These are phyloP conservation scores for Listrodromus nycthemerus DNA, from an alignment of 2,888 invertebrate species.

Conservation along the genomic window DNA sequence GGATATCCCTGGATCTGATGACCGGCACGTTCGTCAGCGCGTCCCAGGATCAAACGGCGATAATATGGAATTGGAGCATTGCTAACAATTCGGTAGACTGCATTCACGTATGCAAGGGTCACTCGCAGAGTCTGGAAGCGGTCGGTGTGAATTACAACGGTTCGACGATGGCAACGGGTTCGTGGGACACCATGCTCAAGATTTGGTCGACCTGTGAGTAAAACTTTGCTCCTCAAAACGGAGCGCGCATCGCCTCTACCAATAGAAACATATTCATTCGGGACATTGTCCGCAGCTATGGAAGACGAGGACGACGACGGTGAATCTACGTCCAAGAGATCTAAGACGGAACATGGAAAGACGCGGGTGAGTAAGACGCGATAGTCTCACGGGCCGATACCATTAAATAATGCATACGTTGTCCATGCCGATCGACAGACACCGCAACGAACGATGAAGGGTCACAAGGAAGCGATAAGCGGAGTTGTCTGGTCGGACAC, in stretches of 20 bases:
- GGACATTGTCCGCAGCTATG: constrained; percentile 68
- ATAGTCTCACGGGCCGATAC: not conserved
- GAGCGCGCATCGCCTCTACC: too few relatives aligned
- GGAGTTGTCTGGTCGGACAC: constrained; percentile 93
- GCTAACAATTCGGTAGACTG: constrained; percentile 91
- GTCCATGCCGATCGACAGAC: constrained; percentile 86
- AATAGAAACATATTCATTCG: not conserved
- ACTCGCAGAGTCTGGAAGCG: constrained; percentile 96
- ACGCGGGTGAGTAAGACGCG: constrained; percentile 85
- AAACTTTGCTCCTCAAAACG: not conserved
- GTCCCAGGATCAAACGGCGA: constrained; percentile 96
- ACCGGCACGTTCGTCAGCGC: constrained; percentile 91
- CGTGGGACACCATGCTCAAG: constrained; percentile 96
- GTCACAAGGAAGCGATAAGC: constrained; percentile 96
- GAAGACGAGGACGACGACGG: constrained; percentile 86
- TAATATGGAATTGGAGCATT: constrained; percentile 95
- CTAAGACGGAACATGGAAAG: constrained; percentile 86
- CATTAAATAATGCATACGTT: not conserved
- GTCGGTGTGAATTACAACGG: constrained; percentile 91
- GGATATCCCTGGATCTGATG: constrained; percentile 90
- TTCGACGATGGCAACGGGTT: constrained; percentile 91
- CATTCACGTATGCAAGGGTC: constrained; percentile 93
- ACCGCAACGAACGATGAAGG: constrained; percentile 94
- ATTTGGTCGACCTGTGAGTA: constrained; percentile 93
- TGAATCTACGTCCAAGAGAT: constrained; percentile 87